phyloP scores from a whole-genome alignment of 1,140 invertebrate species.

The Neodiprion pinetum region DNA sequence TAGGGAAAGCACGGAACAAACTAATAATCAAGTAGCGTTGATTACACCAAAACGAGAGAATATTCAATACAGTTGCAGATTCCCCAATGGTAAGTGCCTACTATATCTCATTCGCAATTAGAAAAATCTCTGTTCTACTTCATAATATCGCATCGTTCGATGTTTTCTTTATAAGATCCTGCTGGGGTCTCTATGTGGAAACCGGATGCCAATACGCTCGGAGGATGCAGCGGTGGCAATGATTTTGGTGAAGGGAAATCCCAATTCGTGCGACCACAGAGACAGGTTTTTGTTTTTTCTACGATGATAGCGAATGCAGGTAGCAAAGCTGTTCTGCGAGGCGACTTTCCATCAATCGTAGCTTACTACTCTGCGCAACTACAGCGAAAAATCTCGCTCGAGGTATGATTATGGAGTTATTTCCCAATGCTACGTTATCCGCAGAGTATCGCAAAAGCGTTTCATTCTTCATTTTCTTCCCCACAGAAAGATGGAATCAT shows the following conservation, averaged over 20 bases:
- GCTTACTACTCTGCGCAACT: conserved; percentile 91
- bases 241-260: conserved; percentile 71
- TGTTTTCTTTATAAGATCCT: conserved; percentile 42
- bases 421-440: conserved; percentile 7
- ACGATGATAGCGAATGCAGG: conserved; percentile 93
- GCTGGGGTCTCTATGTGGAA: conserved; percentile 31
- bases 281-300: conserved; percentile 97
- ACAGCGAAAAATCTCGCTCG: not conserved
- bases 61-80: conserved; percentile 34
- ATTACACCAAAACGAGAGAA: conserved; percentile 52
- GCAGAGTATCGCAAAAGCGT: too few species aligned
- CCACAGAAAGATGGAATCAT: conserved; percentile 87
- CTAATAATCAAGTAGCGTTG: conserved; percentile 42
- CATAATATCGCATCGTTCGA: not conserved
- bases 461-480: conserved; percentile 10
- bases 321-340: conserved; percentile 88
- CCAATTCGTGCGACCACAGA: conserved; percentile 94
- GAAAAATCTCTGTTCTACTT: not conserved
- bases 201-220: conserved; percentile 70
- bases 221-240: conserved; percentile 76
- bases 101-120: not conserved
- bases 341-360: conserved; percentile 92
- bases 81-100: conserved; percentile 31
- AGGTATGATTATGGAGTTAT: conserved; percentile 26
- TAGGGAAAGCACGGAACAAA: conserved; percentile 42